Evolutionary conservation across 2,888 invertebrate species (phyloP).

Genomic region (Frankliniella intonsa): DNA sequence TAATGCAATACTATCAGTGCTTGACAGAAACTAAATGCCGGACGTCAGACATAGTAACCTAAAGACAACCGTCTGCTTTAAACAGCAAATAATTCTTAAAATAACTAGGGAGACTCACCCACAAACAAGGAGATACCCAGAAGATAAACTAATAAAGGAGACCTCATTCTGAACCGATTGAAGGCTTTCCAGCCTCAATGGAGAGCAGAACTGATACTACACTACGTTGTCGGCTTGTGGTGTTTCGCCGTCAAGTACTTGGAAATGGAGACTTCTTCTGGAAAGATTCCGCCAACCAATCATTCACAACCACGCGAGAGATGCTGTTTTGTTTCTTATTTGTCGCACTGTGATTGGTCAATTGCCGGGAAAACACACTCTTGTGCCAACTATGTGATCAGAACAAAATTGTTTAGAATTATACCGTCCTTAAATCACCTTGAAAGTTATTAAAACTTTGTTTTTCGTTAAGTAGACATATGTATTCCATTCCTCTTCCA

Average conservation of each 20-base stretch:
- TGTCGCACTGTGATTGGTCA: constrained; percentile 2
- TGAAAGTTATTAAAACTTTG: not conserved
- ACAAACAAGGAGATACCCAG: not conserved
- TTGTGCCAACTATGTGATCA: not conserved
- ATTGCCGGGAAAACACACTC: not conserved
- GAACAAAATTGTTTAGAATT: not conserved
- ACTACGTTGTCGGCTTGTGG: not conserved
- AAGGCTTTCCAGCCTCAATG: not conserved
- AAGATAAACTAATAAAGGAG: not conserved
- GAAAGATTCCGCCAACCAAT: not conserved
- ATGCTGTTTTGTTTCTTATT: constrained; percentile 23
- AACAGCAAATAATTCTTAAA: not conserved
- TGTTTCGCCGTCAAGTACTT: constrained; percentile 5
- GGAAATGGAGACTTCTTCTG: not conserved
- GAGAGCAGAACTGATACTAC: not conserved
- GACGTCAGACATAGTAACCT: not conserved
- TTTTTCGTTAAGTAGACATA: no score
- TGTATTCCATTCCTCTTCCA: no score
- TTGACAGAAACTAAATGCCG: not conserved
- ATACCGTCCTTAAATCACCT: not conserved
- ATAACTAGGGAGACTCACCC: not conserved
- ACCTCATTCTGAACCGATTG: not conserved
- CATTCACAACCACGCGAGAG: constrained; percentile 2
- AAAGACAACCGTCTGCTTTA: not conserved
- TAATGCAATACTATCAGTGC: no score